Base-by-base conservation (phyloP, 2,797 vertebrate species). In the Eupleurogrammus muticus region DNA sequence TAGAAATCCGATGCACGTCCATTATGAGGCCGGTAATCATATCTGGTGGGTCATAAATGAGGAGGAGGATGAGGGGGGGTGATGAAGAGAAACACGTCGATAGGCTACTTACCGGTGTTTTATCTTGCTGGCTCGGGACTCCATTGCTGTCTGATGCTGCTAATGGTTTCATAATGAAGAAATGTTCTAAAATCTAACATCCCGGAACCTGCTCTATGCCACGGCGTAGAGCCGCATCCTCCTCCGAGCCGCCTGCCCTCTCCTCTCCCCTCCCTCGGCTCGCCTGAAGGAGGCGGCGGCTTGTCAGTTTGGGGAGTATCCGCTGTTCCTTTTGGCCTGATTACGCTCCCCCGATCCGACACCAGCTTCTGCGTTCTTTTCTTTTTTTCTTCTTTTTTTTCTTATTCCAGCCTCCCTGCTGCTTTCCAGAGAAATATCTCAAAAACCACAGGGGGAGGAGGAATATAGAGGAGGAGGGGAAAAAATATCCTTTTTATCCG, bases 141-240 rank as follows among this genome's bases (percentile, higher is more conserved):
- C 96, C 97, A 98, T 98, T 97, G 93, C 95, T 95, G 93, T 96
- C 96, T 94, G 96, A 92, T 84, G 95, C 87, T 92, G 96, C 96
- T 96, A 99, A 97, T 91, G 98, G 97, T 95, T 98, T 99, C 97
- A 99, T 99, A 95, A 94, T 96, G 96, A 95, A 95, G 93, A 94
- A 81, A 94, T 92, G 91, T 93, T 92, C 88, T 93, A 89, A 94
- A 95, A 95, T 94, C 94, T 95, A 94, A 94, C 97, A 98, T 98
- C 94, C 95, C 96, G 95, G 87, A n/a, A 85, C 19, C 66, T 66
- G 70, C 86, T 83, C 70, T 82, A 87, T 1, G 84, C 85, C 48
- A 66, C 82, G 35, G 79, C 76, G 23, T 0, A 72, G 74, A 81
- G 70, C 86, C 77, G 85, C 83, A 83, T 84, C 70, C 68, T 52